phyloP scores from a whole-genome alignment of 2,113 vertebrate genomes.

The Suricata suricatta region DNA sequence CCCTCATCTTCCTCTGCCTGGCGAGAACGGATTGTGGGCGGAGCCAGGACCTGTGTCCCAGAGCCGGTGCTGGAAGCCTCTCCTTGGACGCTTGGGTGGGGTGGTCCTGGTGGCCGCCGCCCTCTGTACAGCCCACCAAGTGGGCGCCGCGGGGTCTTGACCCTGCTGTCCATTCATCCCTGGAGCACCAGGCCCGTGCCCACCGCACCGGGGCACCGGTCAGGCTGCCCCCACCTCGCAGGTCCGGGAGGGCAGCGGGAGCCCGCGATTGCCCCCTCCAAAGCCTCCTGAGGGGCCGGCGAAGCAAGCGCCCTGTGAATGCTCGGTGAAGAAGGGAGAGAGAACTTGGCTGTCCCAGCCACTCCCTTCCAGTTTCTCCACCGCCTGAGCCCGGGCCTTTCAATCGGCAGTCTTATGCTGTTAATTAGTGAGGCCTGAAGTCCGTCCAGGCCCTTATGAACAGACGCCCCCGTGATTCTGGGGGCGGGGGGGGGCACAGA shows the following conservation, averaged over 20 bases:
- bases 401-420: accelerated
- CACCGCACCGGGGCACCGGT: accelerated
- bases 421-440: neutral
- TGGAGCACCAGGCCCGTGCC: accelerated
- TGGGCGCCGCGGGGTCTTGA: accelerated
- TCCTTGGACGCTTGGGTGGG: neutral
- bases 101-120: accelerated
- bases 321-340: neutral
- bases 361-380: neutral
- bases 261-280: accelerated
- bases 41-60: accelerated
- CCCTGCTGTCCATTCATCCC: accelerated
- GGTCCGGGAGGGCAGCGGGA: accelerated
- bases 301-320: accelerated
- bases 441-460: neutral
- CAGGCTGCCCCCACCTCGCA: accelerated
- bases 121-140: accelerated
- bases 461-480: neutral
- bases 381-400: neutral
- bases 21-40: accelerated
- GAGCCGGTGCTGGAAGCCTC: accelerated
- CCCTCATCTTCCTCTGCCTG: neutral
- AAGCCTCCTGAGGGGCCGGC: neutral
- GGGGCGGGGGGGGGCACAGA: neutral
- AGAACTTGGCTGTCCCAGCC: neutral